phyloP scores from a whole-genome alignment of 1,140 invertebrate genomes.

The Euwallacea similis region DNA sequence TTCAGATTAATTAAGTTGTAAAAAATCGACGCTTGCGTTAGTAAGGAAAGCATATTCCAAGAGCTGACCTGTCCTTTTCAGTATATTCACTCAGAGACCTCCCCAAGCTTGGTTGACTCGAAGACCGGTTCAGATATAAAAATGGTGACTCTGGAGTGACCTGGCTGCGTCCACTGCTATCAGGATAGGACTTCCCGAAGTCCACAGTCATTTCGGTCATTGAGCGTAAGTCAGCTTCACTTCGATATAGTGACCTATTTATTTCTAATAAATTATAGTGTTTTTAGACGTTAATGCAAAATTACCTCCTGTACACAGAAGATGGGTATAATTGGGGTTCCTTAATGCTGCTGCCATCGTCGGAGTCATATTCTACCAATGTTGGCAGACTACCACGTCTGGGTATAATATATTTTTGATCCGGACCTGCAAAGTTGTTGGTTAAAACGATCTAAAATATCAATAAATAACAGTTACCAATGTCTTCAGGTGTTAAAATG shows the following conservation, averaged over 20 bases:
- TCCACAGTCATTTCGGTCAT: conserved; percentile 90
- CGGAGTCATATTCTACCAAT: conserved; percentile 83
- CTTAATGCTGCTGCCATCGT: conserved; percentile 71
- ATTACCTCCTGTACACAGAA: conserved; percentile 51
- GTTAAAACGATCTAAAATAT: neutral
- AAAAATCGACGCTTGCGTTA: conserved; percentile 2
- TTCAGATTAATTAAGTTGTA: neutral
- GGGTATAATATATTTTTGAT: conserved; percentile 27
- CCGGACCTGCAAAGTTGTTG: conserved; percentile 25
- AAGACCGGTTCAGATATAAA: conserved; percentile 65
- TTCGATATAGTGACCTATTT: conserved; percentile 60
- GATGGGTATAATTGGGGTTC: conserved; percentile 56
- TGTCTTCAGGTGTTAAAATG: conserved; percentile 72
- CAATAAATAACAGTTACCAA: conserved; percentile 41
- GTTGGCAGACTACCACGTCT: conserved; percentile 80
- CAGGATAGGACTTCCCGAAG: conserved; percentile 67
- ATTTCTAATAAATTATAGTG: neutral
- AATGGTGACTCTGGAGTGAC: conserved; percentile 51
- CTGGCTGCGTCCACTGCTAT: conserved; percentile 62
- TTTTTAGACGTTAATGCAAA: neutral
- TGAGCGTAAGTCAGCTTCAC: conserved; percentile 69
- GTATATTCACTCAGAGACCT: conserved; percentile 82
- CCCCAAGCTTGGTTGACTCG: conserved; percentile 78
- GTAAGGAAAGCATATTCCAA: neutral
- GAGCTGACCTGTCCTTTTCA: conserved; percentile 53